Base-by-base conservation (phyloP, 2,888 invertebrate species). In the Mythimna pallens region DNA sequence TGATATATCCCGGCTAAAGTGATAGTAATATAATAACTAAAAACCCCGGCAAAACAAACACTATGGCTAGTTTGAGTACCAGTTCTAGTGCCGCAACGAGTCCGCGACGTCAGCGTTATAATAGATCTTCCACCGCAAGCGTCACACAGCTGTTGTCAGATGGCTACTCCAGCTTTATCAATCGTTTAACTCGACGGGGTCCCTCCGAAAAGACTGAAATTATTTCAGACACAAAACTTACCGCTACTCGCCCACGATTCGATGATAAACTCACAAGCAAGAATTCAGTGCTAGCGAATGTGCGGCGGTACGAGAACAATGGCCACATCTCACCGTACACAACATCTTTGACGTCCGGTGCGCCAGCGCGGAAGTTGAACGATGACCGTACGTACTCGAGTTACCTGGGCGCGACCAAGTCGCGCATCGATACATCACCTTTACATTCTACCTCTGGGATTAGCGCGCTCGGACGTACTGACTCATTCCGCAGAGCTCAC, bases 91-190 rank as follows among this genome's bases (percentile, higher is more conserved):
- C 91, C 77, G 92, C 93, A 81, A 93, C 94, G 70, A 97, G 94
- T 90, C 97, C 92, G 91, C 97, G 97, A 80, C 97, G 97, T 84
- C 97, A 97, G 90, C 97, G 98, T 84, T 98, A 98, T 94, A 97
- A 97, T 84, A 97, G 98, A 80, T 96, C 97, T 81, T 98, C 98
- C 67, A 98, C 98, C 76, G 97, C 97, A 65, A 98, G 98, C 95
- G 98, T 99, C 87, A 98, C 98, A 82, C 98, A 99, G 94, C 96
- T 99, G 89, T 96, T 99, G 87, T 98, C 98, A 86, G 98, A 99
- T 92, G 98, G 98, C 87, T 99, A 98, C 94, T 98, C 98, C 89
- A 98, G 97, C 94, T 97, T 99, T 85, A 97, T 99, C 88, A 98
- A 98, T 92, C 97, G 98, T 84, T 96, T 99, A 88, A 98, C 97